phyloP scores from a whole-genome alignment of 2,888 invertebrate species.

The Apotomis turbidana region DNA sequence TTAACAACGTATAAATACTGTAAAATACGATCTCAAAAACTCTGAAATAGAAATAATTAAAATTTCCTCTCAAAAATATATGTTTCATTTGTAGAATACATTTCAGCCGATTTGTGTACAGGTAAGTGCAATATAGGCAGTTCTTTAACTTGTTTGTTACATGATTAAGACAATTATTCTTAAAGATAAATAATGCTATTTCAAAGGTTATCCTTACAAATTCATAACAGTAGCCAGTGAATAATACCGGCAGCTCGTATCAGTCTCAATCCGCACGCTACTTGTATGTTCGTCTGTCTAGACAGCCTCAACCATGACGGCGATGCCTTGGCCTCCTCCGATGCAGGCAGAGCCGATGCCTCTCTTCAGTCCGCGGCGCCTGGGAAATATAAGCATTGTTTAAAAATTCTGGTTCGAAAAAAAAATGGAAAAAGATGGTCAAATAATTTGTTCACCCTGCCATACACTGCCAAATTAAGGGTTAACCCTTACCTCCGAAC shows the following conservation, averaged over 20 bases:
- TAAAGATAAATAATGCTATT: slow-evolving; percentile 7
- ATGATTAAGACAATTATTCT: slow-evolving; percentile 4
- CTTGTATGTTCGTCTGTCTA: slow-evolving; percentile 60
- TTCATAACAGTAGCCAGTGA: neutral
- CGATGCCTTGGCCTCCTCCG: slow-evolving; percentile 99
- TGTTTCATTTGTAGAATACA: neutral
- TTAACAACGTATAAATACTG: slow-evolving; percentile 26
- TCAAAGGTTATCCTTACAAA: neutral
- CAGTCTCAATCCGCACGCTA: neutral
- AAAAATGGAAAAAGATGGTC: too few relatives aligned
- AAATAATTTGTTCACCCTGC: too few relatives aligned
- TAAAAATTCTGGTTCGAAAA: too few relatives aligned
- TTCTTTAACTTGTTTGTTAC: neutral
- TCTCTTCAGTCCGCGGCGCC: slow-evolving; percentile 92
- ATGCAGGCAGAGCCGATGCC: slow-evolving; percentile 99
- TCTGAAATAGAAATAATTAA: neutral
- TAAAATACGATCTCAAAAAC: slow-evolving; percentile 23
- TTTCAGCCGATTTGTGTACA: slow-evolving; percentile 12
- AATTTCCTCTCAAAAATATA: slow-evolving; percentile 7
- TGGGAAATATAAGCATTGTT: slow-evolving; percentile 65
- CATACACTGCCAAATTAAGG: too few relatives aligned
- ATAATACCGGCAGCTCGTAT: neutral
- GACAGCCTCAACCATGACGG: slow-evolving; percentile 92
- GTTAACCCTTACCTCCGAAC: too few relatives aligned
- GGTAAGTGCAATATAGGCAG: neutral